These are phyloP conservation scores for Pelobates cultripes DNA, from an alignment of 2,797 vertebrate species.

Conservation along the genomic window DNA sequence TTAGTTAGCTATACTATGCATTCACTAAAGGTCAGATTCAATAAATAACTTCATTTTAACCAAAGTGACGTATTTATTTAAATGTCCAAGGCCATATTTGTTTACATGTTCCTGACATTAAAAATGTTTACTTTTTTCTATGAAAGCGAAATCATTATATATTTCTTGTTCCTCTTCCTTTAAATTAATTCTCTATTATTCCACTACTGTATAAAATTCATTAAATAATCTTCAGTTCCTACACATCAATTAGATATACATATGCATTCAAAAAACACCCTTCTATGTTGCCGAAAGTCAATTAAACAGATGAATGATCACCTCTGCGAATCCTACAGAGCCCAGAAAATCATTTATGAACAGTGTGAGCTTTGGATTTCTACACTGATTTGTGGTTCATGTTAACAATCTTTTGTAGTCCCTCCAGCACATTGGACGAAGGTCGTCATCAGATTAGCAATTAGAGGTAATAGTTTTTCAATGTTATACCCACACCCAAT, in stretches of 20 bases:
- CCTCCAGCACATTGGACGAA: constrained; percentile 22
- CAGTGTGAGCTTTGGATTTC: constrained; percentile 1
- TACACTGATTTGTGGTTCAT: constrained; percentile 11
- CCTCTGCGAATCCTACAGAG: constrained; percentile 1
- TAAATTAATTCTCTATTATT: too few relatives aligned
- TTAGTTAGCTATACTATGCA: too few relatives aligned
- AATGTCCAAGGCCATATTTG: too few relatives aligned
- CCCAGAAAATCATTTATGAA: constrained; percentile 17
- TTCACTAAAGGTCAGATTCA: too few relatives aligned
- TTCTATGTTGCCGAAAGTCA: constrained; percentile 25
- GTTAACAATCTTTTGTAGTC: background rate
- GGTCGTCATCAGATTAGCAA: constrained; percentile 14
- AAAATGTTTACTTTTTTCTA: too few relatives aligned
- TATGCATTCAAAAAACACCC: background rate
- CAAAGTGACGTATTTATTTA: too few relatives aligned
- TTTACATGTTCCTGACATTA: too few relatives aligned
- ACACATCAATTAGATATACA: constrained; percentile 17
- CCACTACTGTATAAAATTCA: too few relatives aligned
- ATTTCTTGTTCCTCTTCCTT: too few relatives aligned
- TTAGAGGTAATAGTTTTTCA: constrained; percentile 21
- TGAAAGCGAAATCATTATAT: too few relatives aligned
- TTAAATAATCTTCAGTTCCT: background rate
- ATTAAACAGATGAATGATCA: constrained; percentile 51
- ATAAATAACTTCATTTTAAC: too few relatives aligned
- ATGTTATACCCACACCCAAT: background rate